Evolutionary conservation across 2,113 vertebrate species (phyloP), one percentile per base, ranked within the genome.

Genomic region (Tapirus terrestris): DNA sequence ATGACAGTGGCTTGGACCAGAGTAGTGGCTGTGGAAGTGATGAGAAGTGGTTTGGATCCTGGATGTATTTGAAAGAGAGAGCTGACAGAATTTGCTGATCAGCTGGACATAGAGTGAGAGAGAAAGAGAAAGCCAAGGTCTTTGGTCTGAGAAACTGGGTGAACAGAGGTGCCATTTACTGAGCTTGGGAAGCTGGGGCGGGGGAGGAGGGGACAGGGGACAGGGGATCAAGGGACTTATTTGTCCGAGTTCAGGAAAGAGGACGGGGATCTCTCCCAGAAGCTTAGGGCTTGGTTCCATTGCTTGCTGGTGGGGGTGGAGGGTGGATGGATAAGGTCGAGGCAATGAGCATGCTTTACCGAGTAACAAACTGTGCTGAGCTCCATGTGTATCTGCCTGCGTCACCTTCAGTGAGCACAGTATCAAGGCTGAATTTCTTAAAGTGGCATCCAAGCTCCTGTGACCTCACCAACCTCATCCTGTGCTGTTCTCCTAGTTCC

Each of bases 371-470:
- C 68, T 75, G 39, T 96, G 88, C 39, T 51, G 87, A 72, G 33
- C 51, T 86, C 91, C 58, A 53, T 18, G 17, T 53, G n/a, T 85
- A 75, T 89, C 79, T 93, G 87, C 92, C 86, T 84, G 92, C 45
- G 12, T 86, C 72, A 82, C 43, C 53, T 76, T 94, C 81, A 79
- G 84, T 95, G 45, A 81, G 70, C 91, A 94, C 80, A 95, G 39
- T 56, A 96, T 84, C 72, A 80, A 88, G 77, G 76, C 88, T 97
- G 68, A 94, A 91, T 94, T 95, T 97, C 95, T 92, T 88, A 86
- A 82, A 3, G 39, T 77, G 58, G 53, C 88, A 89, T 92, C 51
- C 51, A 94, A 88, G 25, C 45, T 92, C 73, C 67, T 23, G 5
- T 51, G 63, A 88, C 60, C 77, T 94, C 83, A 89, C 45, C 58